phyloP scores from a whole-genome alignment of 2,888 invertebrate species.

The Eilema caniola region DNA sequence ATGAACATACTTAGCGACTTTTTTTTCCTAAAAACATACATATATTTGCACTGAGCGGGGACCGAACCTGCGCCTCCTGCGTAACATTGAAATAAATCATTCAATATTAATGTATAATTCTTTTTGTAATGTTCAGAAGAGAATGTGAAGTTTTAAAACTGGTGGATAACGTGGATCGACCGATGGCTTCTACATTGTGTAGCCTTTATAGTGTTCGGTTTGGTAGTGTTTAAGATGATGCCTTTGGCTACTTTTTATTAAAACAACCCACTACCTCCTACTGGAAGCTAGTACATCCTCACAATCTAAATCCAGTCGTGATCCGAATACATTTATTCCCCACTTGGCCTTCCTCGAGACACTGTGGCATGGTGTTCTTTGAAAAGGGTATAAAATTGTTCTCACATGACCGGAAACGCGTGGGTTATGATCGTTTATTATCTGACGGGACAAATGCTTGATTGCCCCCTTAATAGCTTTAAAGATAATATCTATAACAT shows the following conservation, averaged over 20 bases:
- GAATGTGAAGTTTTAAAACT: too few species aligned
- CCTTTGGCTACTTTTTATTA: background rate
- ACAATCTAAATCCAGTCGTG: constrained; percentile 2
- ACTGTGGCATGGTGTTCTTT: background rate
- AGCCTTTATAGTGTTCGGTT: background rate
- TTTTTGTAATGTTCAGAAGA: too few species aligned
- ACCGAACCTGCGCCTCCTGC: too few species aligned
- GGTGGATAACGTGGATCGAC: too few species aligned
- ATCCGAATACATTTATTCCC: background rate
- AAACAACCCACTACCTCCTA: background rate
- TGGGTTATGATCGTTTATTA: background rate
- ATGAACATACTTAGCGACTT: too few species aligned
- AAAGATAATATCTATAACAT: background rate
- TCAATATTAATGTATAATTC: too few species aligned
- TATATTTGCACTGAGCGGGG: too few species aligned
- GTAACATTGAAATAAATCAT: too few species aligned
- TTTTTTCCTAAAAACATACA: too few species aligned
- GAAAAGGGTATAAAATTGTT: constrained; percentile 2
- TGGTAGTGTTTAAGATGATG: background rate
- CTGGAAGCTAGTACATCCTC: background rate
- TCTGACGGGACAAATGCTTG: background rate
- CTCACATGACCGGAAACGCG: constrained; percentile 28
- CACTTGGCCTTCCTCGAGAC: background rate
- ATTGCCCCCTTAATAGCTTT: background rate
- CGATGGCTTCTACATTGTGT: background rate